Conservation (phyloP, 1,140 invertebrate species). For the Drosophila insularis region DNA sequence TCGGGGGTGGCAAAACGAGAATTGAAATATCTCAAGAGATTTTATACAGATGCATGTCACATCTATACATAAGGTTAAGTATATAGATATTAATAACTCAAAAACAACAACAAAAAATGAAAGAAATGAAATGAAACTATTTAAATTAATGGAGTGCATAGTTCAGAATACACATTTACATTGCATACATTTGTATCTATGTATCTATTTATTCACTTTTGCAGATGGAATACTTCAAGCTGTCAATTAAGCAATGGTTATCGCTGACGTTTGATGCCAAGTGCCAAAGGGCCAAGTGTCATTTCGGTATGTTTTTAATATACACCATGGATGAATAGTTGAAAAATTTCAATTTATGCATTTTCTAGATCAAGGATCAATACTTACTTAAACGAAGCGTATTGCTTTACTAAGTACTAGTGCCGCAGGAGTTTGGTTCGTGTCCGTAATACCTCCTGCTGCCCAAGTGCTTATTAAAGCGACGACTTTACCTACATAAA, state of each 20-base stretch:
- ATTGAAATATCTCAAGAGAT: constrained; percentile 40
- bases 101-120: not conserved
- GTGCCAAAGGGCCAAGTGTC: constrained; percentile 7
- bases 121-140: not conserved
- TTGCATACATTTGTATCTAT: not conserved
- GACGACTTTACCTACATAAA: constrained; percentile 54
- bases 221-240: constrained; percentile 46
- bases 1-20: constrained; percentile 41
- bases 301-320: not conserved
- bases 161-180: constrained; percentile 62
- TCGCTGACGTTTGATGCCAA: constrained; percentile 26
- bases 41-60: constrained; percentile 25
- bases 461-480: constrained; percentile 83
- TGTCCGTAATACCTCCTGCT: constrained; percentile 80
- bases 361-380: not conserved
- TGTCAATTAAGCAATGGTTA: constrained; percentile 38
- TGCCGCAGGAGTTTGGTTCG: constrained; percentile 82
- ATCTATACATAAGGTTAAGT: constrained; percentile 60
- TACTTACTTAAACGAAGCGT: constrained; percentile 19
- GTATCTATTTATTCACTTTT: constrained; percentile 11
- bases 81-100: constrained; percentile 63
- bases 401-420: constrained; percentile 83
- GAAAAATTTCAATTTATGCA: not conserved
- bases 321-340: not conserved
- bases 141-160: constrained; percentile 57